These are phyloP conservation scores for Ephestia elutella DNA, from an alignment of 1,140 invertebrate genomes.

Conservation along the genomic window DNA sequence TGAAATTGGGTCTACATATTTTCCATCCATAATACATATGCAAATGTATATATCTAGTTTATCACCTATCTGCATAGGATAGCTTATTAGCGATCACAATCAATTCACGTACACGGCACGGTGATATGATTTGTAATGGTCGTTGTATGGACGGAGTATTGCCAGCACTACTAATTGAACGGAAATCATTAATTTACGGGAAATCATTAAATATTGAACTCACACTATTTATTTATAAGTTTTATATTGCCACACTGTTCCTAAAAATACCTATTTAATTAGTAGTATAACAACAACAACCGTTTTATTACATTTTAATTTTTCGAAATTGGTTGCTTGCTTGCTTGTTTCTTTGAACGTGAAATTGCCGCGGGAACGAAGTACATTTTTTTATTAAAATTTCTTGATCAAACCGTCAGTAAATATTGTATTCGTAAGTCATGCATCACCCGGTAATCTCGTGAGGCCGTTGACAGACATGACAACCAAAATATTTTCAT, in stretches of 20 bases:
- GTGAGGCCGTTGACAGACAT: neutral
- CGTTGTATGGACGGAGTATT: neutral
- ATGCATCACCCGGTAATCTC: neutral
- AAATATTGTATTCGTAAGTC: neutral
- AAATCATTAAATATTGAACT: neutral
- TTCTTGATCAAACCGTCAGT: neutral
- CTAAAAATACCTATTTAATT: too few species aligned
- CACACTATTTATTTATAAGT: neutral
- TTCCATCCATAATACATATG: too few species aligned
- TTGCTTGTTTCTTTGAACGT: too few species aligned
- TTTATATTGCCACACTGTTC: too few species aligned
- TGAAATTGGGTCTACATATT: too few species aligned
- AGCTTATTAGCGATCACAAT: conserved; percentile 13
- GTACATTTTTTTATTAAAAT: neutral
- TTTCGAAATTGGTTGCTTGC: too few species aligned
- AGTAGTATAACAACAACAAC: too few species aligned
- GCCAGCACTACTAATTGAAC: neutral
- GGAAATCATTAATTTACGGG: too few species aligned
- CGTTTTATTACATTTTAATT: too few species aligned
- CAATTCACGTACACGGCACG: conserved; percentile 18
- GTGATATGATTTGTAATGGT: conserved; percentile 21
- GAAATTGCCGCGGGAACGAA: too few species aligned
- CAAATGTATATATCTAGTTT: too few species aligned
- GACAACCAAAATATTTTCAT: neutral
- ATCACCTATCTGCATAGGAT: neutral